A percentile compares a stretch with the other conserved stretches of the same genome.
Evolutionary conservation across 2,113 vertebrate genomes (phyloP).

Genomic region (Colaptes auratus): DNA sequence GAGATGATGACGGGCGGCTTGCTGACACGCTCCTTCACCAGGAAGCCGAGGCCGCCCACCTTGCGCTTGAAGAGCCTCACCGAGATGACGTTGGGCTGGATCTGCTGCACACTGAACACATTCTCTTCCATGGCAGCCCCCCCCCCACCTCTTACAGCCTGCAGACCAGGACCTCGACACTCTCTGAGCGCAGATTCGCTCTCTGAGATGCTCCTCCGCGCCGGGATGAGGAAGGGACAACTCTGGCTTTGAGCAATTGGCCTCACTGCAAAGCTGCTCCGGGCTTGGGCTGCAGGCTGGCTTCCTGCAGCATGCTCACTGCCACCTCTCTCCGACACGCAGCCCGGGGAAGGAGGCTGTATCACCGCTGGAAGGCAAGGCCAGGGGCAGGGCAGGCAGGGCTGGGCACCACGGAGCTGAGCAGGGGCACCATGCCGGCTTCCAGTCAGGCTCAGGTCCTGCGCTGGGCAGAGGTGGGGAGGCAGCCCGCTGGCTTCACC

Average conservation of each 20-base stretch:
- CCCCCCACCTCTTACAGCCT: neutral
- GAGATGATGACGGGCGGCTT: conserved; percentile 95
- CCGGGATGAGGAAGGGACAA: neutral
- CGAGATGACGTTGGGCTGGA: conserved; percentile 97
- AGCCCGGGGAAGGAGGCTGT: neutral
- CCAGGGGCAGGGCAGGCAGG: neutral
- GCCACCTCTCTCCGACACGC: neutral
- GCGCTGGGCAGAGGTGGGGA: neutral
- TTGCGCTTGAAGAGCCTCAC: conserved; percentile 96
- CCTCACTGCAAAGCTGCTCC: conserved; percentile 26
- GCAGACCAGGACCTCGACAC: neutral
- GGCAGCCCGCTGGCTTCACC: neutral
- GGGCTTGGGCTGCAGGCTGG: neutral
- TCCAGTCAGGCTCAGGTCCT: neutral
- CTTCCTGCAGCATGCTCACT: conserved; percentile 12
- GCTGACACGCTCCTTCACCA: conserved; percentile 94
- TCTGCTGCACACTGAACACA: conserved; percentile 90
- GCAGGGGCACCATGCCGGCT: neutral
- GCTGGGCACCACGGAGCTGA: neutral
- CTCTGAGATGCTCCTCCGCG: accelerated
- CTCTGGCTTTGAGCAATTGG: neutral
- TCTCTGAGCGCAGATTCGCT: accelerated
- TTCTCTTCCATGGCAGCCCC: conserved; percentile 87
- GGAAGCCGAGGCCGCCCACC: conserved; percentile 93
- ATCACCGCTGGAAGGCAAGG: neutral